Evolutionary conservation across 2,888 invertebrate genomes (phyloP).

Genomic region (Eulithis testata): DNA sequence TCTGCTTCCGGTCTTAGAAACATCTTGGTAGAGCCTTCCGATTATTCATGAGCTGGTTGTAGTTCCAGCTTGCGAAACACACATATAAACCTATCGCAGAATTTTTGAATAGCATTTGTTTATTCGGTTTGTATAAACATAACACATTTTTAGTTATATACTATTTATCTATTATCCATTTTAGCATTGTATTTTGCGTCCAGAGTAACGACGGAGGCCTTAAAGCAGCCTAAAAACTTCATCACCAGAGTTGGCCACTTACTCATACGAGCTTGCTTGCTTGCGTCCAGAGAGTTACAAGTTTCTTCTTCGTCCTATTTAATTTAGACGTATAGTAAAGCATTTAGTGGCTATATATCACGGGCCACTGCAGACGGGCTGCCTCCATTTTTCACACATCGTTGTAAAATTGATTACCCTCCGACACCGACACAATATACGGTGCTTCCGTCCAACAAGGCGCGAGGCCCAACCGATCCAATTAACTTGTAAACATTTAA

Average conservation of each 20-base stretch:
- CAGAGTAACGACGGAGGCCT: not conserved
- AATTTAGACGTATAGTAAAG: conserved; percentile 59
- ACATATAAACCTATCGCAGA: not conserved
- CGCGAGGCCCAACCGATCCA: conserved; percentile 31
- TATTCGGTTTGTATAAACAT: not conserved
- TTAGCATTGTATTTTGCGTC: not conserved
- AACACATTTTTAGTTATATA: conserved; percentile 8
- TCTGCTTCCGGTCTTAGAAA: conserved; percentile 32
- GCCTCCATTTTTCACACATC: conserved; percentile 68
- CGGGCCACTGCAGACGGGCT: conserved; percentile 44
- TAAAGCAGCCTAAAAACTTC: no score
- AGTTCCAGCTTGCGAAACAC: not conserved
- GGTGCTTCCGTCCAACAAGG: conserved; percentile 28
- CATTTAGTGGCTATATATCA: conserved; percentile 65
- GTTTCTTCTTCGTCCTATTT: conserved; percentile 55
- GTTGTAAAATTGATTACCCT: conserved; percentile 64
- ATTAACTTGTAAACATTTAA: conserved; percentile 35
- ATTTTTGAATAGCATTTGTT: not conserved
- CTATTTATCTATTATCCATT: not conserved
- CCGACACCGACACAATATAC: conserved; percentile 46
- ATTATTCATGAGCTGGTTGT: conserved; percentile 9
- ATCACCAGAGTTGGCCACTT: no score
- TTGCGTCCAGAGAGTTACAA: conserved; percentile 11
- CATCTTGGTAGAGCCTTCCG: conserved; percentile 7
- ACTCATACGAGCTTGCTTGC: no score